These are phyloP conservation scores for Rhinichthys osculus DNA, from an alignment of 2,797 vertebrate genomes.

Conservation along the genomic window DNA sequence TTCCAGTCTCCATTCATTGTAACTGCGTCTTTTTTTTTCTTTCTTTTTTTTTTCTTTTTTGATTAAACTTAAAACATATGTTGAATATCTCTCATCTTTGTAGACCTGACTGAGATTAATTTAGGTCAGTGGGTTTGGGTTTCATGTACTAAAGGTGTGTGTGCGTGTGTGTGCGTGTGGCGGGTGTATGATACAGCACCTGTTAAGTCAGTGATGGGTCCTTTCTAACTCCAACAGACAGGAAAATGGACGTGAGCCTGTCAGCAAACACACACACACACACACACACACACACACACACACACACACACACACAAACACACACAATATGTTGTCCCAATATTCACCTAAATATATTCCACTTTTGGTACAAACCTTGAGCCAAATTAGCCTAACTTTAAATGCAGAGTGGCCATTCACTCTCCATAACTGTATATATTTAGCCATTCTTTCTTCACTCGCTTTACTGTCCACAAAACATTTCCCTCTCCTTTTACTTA, in stretches of 20 bases:
- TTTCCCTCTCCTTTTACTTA: slow-evolving; percentile 11
- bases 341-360: slow-evolving; percentile 22
- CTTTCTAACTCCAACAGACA: slow-evolving; percentile 6
- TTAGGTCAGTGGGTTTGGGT: slow-evolving; percentile 72
- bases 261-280: neutral
- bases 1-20: neutral
- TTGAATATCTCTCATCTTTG: neutral
- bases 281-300: too few species aligned
- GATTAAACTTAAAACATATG: neutral
- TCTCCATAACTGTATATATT: slow-evolving; percentile 36
- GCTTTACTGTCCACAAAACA: slow-evolving; percentile 15
- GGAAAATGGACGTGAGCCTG: slow-evolving; percentile 15
- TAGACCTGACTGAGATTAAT: slow-evolving; percentile 61
- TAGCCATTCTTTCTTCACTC: slow-evolving; percentile 16
- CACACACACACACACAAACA: neutral
- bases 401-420: slow-evolving; percentile 10
- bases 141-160: neutral
- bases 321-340: slow-evolving; percentile 44
- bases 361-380: slow-evolving; percentile 20
- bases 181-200: slow-evolving; percentile 18
- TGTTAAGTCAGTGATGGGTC: slow-evolving; percentile 17
- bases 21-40: too few species aligned
- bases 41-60: too few species aligned
- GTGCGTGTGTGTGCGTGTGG: slow-evolving; percentile 7
- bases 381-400: neutral